These are phyloP conservation scores for Andricus quercusramuli DNA, from an alignment of 2,888 invertebrate species.

Conservation along the genomic window DNA sequence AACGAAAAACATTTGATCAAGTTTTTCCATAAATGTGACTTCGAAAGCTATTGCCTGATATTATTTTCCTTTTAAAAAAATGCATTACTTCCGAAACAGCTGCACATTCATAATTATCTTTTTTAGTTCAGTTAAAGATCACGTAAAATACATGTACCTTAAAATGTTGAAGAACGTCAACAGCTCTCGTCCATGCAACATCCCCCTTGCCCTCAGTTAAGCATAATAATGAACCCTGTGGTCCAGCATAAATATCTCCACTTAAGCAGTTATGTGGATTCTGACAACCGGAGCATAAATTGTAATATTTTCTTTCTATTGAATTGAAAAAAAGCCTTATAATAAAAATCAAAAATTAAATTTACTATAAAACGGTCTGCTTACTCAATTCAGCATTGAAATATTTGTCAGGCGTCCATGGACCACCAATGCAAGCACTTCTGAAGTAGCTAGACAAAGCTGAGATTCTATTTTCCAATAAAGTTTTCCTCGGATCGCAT, in stretches of 20 bases:
- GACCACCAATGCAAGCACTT: conserved; percentile 91
- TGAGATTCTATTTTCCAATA: conserved; percentile 88
- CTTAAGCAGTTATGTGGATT: conserved; percentile 82
- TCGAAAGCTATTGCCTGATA: no score
- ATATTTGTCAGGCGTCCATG: conserved; percentile 86
- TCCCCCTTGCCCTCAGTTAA: conserved; percentile 89
- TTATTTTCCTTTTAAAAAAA: no score
- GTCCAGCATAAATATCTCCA: conserved; percentile 90
- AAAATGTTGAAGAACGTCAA: conserved; percentile 85
- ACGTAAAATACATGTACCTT: conserved; percentile 78
- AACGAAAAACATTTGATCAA: background rate
- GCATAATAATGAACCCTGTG: conserved; percentile 89
- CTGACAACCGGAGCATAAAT: conserved; percentile 87
- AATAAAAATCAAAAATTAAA: conserved; percentile 21
- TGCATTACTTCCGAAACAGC: background rate
- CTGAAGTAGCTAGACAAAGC: conserved; percentile 88
- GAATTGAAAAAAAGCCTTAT: background rate
- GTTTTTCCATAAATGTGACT: no score
- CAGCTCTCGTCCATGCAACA: conserved; percentile 89
- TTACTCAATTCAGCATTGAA: conserved; percentile 86
- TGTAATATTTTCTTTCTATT: conserved; percentile 83
- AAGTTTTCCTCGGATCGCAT: conserved; percentile 85
- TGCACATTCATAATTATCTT: background rate
- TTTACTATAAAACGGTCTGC: conserved; percentile 66
- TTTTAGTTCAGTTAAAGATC: background rate